Evolutionary conservation across 2,888 invertebrate genomes (phyloP).

Genomic region (Limnephilus auricula): DNA sequence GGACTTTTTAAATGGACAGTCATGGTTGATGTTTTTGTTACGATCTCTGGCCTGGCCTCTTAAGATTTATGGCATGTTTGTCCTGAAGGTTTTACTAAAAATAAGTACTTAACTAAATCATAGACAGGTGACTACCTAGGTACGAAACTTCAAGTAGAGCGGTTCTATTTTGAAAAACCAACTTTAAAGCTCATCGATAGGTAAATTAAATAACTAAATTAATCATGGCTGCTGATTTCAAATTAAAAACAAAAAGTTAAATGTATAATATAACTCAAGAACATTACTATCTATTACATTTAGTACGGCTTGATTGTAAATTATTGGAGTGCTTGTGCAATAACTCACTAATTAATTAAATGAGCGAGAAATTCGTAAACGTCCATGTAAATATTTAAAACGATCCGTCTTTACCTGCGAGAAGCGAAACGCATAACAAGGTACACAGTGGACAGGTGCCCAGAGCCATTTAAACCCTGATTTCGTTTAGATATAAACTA

Average conservation of each 20-base stretch:
- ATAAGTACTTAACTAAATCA: not conserved
- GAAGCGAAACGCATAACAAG: not conserved
- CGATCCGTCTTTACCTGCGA: not conserved
- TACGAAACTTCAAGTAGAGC: not conserved
- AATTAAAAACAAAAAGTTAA: not conserved
- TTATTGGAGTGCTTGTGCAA: not conserved
- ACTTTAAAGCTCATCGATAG: not conserved
- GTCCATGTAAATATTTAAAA: not conserved
- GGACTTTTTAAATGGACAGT: constrained; percentile 57
- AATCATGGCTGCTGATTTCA: not conserved
- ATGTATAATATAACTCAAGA: not conserved
- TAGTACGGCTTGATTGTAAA: not conserved
- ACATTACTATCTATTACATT: not conserved
- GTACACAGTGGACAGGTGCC: not conserved
- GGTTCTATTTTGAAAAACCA: not conserved
- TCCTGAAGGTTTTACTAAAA: not conserved
- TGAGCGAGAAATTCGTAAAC: not conserved
- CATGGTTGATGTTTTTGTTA: constrained; percentile 45
- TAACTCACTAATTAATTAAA: constrained; percentile 2
- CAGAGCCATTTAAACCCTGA: not conserved
- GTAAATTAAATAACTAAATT: no score
- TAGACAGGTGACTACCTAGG: not conserved
- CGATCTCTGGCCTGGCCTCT: not conserved
- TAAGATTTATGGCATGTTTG: not conserved
- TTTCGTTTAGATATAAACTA: constrained; percentile 14